Conservation (phyloP, 2,888 invertebrate genomes). For the Diarsia rubi region DNA sequence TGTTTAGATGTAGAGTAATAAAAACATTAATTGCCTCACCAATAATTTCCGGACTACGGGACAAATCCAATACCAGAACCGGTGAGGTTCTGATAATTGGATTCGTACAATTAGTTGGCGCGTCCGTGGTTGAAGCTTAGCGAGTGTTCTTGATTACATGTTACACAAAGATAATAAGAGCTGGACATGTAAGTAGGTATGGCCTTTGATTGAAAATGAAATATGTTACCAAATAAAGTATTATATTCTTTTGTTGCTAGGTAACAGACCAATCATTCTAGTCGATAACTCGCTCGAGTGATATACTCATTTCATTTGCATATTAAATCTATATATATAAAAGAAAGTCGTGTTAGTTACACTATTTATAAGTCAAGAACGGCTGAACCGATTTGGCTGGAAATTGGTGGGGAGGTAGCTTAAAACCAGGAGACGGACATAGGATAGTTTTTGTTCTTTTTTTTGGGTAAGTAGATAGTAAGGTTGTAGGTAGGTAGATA, state of each 20-base stretch:
- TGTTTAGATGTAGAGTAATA: not conserved
- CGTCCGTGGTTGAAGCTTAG: not conserved
- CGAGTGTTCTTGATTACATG: constrained; percentile 9
- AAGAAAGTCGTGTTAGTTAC: too few species aligned
- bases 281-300: not conserved
- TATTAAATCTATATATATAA: too few species aligned
- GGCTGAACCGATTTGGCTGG: too few species aligned
- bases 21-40: not conserved
- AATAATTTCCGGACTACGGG: not conserved
- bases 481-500: too few species aligned
- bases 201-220: not conserved
- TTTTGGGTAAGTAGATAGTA: too few species aligned
- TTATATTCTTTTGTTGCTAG: not conserved
- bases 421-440: too few species aligned
- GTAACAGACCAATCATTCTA: not conserved
- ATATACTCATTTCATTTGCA: not conserved
- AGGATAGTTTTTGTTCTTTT: too few species aligned
- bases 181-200: not conserved
- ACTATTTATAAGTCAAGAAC: too few species aligned
- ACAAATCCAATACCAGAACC: not conserved
- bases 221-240: not conserved
- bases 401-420: too few species aligned
- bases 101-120: not conserved
- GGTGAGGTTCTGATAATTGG: not conserved
- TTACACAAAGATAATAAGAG: not conserved